phyloP scores from a whole-genome alignment of 2,113 vertebrate species.

The Apteryx mantelli region DNA sequence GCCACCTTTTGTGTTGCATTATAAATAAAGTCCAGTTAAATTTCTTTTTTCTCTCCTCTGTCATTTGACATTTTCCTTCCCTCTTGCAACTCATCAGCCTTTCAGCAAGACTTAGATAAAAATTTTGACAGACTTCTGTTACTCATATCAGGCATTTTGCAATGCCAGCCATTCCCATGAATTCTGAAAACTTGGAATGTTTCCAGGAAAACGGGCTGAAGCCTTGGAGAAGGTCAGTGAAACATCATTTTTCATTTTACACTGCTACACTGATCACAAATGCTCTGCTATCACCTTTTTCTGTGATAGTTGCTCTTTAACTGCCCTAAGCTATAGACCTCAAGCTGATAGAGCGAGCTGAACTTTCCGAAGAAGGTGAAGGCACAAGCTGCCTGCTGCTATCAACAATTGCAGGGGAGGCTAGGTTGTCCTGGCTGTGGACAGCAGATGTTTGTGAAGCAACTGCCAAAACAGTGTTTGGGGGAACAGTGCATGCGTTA shows the following conservation, averaged over 20 bases:
- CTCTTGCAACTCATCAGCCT: neutral
- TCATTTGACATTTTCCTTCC: neutral
- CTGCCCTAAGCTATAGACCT: neutral
- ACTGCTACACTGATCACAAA: neutral
- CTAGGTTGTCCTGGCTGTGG: neutral
- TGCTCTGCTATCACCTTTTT: neutral
- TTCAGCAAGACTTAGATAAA: neutral
- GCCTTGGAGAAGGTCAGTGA: neutral
- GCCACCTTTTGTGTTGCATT: neutral
- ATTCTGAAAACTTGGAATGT: conserved; percentile 3
- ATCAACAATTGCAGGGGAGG: neutral
- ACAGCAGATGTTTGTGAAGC: conserved; percentile 33
- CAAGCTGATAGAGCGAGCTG: conserved; percentile 23
- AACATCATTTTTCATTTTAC: conserved; percentile 44
- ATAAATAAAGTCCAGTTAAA: neutral
- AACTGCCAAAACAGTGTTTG: neutral
- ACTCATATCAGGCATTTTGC: neutral
- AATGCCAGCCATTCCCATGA: neutral
- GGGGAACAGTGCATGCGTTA: conserved; percentile 32
- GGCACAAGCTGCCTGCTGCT: neutral
- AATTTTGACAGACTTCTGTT: neutral
- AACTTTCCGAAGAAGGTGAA: conserved; percentile 25
- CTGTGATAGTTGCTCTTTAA: neutral
- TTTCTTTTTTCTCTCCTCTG: neutral
- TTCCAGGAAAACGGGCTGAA: conserved; percentile 28